These are phyloP conservation scores for Drosophila santomea DNA, from an alignment of 1,140 invertebrate species.

Conservation along the genomic window DNA sequence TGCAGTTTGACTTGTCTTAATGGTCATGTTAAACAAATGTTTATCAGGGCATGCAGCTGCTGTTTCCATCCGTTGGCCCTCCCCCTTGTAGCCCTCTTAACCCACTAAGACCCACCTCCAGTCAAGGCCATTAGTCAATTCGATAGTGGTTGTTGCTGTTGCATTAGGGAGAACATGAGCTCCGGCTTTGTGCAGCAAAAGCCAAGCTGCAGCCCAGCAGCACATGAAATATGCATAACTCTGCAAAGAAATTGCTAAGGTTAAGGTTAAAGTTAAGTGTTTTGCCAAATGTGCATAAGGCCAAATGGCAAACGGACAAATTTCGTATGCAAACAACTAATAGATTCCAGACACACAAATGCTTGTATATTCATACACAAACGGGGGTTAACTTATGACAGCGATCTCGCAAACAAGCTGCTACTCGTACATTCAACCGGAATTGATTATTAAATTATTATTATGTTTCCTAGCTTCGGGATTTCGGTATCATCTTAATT, in stretches of 20 bases:
- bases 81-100: neutral
- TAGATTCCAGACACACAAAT: constrained; percentile 17
- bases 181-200: constrained; percentile 2
- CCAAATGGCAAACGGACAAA: constrained; percentile 39
- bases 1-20: constrained; percentile 82
- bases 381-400: constrained; percentile 24
- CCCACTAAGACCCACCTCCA: constrained; percentile 34
- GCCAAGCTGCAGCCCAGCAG: constrained; percentile 14
- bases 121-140: constrained; percentile 76
- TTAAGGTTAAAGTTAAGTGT: constrained; percentile 73
- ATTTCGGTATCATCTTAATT: constrained; percentile 12
- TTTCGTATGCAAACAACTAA: constrained; percentile 45
- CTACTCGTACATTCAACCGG: constrained; percentile 5
- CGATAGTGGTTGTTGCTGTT: constrained; percentile 45
- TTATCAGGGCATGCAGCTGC: constrained; percentile 82
- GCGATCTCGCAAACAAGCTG: constrained; percentile 11
- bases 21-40: constrained; percentile 83
- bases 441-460: constrained; percentile 35
- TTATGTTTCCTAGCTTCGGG: constrained; percentile 13
- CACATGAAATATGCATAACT: constrained; percentile 68
- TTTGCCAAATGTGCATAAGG: constrained; percentile 60
- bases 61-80: constrained; percentile 25
- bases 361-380: neutral
- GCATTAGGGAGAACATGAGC: constrained; percentile 44
- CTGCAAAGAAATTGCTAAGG: constrained; percentile 57